phyloP scores from a whole-genome alignment of 2,888 invertebrate genomes.

The Linnaemya tessellans region DNA sequence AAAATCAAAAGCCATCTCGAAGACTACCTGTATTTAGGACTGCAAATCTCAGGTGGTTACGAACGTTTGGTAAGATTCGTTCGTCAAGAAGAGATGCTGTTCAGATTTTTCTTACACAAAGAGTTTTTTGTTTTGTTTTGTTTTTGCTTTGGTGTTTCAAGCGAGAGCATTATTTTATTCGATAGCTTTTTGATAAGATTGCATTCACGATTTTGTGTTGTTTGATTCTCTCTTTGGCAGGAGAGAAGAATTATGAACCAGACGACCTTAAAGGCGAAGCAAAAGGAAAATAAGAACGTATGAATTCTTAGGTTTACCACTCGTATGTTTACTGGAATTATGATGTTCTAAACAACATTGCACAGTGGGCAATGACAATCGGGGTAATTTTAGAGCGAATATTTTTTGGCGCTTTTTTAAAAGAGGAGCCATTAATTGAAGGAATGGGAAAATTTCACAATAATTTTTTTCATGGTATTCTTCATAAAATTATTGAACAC shows the following conservation, averaged over 20 bases:
- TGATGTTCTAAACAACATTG: constrained; percentile 41
- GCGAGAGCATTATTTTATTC: constrained; percentile 35
- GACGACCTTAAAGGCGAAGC: constrained; percentile 33
- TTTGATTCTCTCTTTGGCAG: constrained; percentile 51
- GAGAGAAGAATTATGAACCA: constrained; percentile 44
- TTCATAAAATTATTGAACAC: too few relatives aligned
- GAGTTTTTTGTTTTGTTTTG: too few relatives aligned
- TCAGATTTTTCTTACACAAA: constrained; percentile 27
- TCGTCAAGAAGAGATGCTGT: constrained; percentile 37
- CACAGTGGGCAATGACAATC: constrained; percentile 24
- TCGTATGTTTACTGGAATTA: constrained; percentile 18
- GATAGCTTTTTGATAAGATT: constrained; percentile 44
- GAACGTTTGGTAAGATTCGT: constrained; percentile 38
- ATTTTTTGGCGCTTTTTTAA: too few relatives aligned
- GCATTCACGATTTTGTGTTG: constrained; percentile 32
- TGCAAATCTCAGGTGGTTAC: constrained; percentile 62
- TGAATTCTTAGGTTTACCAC: not conserved
- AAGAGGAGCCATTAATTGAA: too few relatives aligned
- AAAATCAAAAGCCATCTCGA: constrained; percentile 10
- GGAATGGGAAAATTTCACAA: too few relatives aligned
- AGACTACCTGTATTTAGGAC: constrained; percentile 44
- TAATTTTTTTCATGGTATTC: too few relatives aligned
- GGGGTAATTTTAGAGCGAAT: too few relatives aligned
- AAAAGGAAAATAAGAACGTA: constrained; percentile 15
- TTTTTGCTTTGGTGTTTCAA: constrained; percentile 29